These are phyloP conservation scores for Phyllostomus discolor DNA, from an alignment of 2,113 vertebrate genomes.

Conservation along the genomic window DNA sequence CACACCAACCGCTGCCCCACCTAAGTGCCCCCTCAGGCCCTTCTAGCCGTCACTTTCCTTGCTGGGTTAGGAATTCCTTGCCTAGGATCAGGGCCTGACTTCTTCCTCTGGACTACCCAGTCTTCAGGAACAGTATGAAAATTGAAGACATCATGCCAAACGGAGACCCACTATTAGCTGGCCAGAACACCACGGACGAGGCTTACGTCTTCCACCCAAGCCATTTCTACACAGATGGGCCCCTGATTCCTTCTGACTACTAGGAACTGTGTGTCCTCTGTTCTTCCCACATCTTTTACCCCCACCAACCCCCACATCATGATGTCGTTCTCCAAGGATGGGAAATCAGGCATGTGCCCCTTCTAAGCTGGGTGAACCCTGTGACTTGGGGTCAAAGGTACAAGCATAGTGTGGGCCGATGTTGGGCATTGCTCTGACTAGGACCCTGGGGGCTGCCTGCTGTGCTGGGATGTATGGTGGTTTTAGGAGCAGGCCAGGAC, in stretches of 20 bases:
- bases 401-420: background rate
- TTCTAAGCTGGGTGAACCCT: background rate
- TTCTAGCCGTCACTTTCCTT: background rate
- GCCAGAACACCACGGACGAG: slow-evolving; percentile 34
- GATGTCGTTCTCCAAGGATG: background rate
- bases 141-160: slow-evolving; percentile 59
- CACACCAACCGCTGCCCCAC: background rate
- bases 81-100: background rate
- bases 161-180: slow-evolving; percentile 58
- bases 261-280: slow-evolving; percentile 3
- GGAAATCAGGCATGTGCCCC: background rate
- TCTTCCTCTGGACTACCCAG: slow-evolving; percentile 39
- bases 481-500: background rate
- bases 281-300: background rate
- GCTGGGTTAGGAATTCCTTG: background rate
- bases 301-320: background rate
- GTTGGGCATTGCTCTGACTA: background rate
- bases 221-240: slow-evolving; percentile 58
- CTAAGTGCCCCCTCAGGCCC: background rate
- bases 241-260: slow-evolving; percentile 51
- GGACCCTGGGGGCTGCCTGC: background rate
- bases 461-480: background rate
- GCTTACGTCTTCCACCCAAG: background rate
- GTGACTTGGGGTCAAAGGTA: background rate
- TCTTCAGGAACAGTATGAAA: slow-evolving; percentile 51